Evolutionary conservation across 1,140 invertebrate species (phyloP).

Genomic region (Lasaia peninsularis): DNA sequence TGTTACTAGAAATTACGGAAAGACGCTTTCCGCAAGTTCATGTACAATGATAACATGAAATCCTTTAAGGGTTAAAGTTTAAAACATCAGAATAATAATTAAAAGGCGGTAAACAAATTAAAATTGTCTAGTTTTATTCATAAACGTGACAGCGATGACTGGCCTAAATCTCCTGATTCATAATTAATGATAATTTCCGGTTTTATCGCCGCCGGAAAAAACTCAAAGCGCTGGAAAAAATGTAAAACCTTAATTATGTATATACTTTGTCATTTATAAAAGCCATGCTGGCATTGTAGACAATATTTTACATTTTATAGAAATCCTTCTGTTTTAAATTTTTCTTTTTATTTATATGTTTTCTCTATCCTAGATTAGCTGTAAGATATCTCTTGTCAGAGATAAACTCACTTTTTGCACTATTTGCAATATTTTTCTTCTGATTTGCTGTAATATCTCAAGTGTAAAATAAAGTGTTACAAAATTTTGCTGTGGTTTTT

Average conservation of each 20-base stretch:
- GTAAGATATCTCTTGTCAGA: no score
- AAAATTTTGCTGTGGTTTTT: no score
- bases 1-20: no score
- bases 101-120: not conserved
- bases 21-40: no score
- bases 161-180: conserved; percentile 50
- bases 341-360: no score
- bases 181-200: conserved; percentile 74
- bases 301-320: not conserved
- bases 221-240: conserved; percentile 44
- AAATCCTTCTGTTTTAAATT: not conserved
- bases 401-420: no score
- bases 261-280: conserved; percentile 1
- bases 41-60: no score
- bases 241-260: conserved; percentile 17
- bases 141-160: conserved; percentile 47
- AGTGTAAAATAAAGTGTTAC: no score
- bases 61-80: not conserved
- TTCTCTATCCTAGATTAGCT: no score
- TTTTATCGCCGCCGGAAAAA: conserved; percentile 52
- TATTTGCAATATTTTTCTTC: no score
- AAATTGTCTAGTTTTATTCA: conserved; percentile 36
- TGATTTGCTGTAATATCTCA: no score
- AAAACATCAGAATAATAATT: not conserved
- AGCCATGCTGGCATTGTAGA: not conserved